Evolutionary conservation across 1,140 invertebrate genomes (phyloP), one percentile per base, ranked within the genome.

Genomic region (Mya arenaria): DNA sequence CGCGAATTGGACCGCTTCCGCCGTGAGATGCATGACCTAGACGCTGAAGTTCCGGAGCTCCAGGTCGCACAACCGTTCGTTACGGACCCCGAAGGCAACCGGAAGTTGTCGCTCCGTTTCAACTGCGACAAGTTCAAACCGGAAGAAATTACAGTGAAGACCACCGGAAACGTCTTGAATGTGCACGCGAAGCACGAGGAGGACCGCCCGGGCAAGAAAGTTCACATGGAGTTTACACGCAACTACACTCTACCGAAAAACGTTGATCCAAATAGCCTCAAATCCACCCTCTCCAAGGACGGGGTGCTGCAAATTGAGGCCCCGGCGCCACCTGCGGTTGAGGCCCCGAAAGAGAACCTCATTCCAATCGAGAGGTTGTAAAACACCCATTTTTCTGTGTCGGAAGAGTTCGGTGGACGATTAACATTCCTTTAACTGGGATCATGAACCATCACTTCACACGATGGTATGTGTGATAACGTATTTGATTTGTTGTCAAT

Each of bases 251-350:
- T 89, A 17, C 88, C 86, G 5, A 68, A 71, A 5, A 60, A 73
- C 28, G 79, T 89, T 15, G 80, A 89, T 72, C 83, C 85, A 15
- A 52, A 66, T 1, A 37, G 28, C 13, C 60, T 89, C 34, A 58
- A 30, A 6, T 86, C 87, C 1, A 81, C 78, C n/a, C 71, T 89
- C 4, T 79, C 85, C 13, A 83, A 60, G n/a, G 88, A 89, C 71
- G 88, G 88, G 17, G 86, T 85, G 17, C 85, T 89, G 17, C 41
- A 71, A 15, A 82, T 88, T 25, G 85, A 86, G 62, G 87, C 84
- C 1, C 85, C 85, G 0, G 80, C 88, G 0, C 79, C 81, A 48
- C 71, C 73, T n/a, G 62, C 60, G 1, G 37, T 83, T 13, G 81
- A 75, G 2, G 72, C 81, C 6, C 52, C 44, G 10, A 68, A 66